Percentiles rank a stretch among this genome's conserved stretches.
phyloP scores from a whole-genome alignment of 1,140 invertebrate genomes.

The Pantala flavescens region DNA sequence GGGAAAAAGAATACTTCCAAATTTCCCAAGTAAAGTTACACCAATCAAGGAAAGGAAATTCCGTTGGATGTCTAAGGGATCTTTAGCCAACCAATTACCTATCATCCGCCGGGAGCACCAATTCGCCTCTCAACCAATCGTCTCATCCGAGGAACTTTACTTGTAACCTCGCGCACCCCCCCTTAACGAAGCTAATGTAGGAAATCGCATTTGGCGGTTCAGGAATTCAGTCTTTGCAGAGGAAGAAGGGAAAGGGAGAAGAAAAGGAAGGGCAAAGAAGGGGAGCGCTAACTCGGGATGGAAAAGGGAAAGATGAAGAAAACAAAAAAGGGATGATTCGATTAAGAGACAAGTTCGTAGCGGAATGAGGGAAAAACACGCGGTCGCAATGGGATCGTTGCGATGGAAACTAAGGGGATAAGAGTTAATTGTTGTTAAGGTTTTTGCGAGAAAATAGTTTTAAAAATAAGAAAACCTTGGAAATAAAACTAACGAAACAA shows the following conservation, averaged over 20 bases:
- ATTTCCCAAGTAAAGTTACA: not conserved
- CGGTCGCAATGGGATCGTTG: no score
- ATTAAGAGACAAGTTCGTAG: no score
- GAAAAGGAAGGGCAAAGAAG: not conserved
- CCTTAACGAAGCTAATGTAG: not conserved
- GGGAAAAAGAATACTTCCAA: not conserved
- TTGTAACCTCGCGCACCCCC: not conserved
- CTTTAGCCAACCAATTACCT: conserved; percentile 9
- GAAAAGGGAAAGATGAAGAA: no score
- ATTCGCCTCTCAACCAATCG: not conserved
- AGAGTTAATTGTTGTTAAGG: no score
- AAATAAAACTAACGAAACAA: no score
- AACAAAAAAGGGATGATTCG: no score
- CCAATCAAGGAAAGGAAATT: conserved; percentile 2
- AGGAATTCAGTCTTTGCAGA: not conserved
- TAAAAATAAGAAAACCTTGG: no score
- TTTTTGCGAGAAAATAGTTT: no score
- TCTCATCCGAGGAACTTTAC: not conserved
- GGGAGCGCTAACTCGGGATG: not conserved
- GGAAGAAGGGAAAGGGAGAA: not conserved
- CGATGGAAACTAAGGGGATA: no score
- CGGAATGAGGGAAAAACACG: no score
- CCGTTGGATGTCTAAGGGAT: not conserved
- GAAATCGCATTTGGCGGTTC: not conserved
- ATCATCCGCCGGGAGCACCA: not conserved